Evolutionary conservation across 2,888 invertebrate species (phyloP).

Genomic region (Dilophus febrilis): DNA sequence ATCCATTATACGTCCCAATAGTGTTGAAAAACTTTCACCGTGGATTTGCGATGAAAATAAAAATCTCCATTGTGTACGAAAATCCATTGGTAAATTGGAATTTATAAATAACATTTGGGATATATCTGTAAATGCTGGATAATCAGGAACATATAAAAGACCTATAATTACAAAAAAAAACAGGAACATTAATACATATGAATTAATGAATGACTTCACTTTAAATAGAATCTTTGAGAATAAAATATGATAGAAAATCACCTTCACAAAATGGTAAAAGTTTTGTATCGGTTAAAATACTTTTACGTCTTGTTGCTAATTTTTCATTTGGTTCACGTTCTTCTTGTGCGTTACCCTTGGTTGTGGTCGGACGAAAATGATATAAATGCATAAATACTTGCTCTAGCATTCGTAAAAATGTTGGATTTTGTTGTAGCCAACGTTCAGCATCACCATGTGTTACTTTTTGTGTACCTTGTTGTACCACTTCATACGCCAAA

Average conservation of each 20-base stretch:
- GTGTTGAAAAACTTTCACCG: constrained; percentile 79
- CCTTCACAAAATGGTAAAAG: constrained; percentile 18
- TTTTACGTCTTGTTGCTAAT: constrained; percentile 10
- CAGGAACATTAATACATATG: no score
- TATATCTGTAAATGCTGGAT: constrained; percentile 56
- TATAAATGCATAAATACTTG: constrained; percentile 37
- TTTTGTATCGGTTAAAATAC: constrained; percentile 11
- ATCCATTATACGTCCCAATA: constrained; percentile 53
- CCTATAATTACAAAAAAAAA: constrained; percentile 28
- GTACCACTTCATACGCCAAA: constrained; percentile 29
- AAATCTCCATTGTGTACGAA: constrained; percentile 69
- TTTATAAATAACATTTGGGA: constrained; percentile 68
- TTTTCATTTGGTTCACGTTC: no score
- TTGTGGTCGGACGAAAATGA: constrained; percentile 19
- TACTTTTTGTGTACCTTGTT: constrained; percentile 20
- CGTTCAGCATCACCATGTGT: constrained; percentile 20
- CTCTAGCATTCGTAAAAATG: constrained; percentile 35
- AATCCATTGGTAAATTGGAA: constrained; percentile 55
- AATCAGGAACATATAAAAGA: constrained; percentile 54
- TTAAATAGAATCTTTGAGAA: no score
- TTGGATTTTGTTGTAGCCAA: constrained; percentile 33
- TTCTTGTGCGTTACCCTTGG: constrained; percentile 10
- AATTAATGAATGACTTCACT: no score
- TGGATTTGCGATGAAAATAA: constrained; percentile 73
- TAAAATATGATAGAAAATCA: no score